Conservation (phyloP, 2,797 vertebrate genomes). For the Gouania willdenowi region DNA sequence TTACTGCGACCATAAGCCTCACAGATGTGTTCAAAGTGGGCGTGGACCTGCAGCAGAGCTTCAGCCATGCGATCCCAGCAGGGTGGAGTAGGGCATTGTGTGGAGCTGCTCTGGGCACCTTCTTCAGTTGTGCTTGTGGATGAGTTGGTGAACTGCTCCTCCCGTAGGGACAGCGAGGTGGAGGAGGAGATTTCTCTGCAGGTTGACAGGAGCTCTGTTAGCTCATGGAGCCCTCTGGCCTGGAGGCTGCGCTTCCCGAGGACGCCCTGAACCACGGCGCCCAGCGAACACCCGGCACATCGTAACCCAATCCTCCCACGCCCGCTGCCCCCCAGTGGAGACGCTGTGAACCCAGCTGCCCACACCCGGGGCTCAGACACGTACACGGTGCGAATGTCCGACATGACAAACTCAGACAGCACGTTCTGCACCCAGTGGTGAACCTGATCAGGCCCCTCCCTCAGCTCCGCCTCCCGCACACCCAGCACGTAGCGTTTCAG, state of each 20-base stretch:
- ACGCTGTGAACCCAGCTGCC: constrained; percentile 80
- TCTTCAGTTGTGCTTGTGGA: constrained; percentile 85
- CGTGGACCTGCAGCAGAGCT: constrained; percentile 91
- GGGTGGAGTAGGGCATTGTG: constrained; percentile 85
- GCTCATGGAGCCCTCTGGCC: constrained; percentile 92
- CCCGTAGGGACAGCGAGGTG: constrained; percentile 81
- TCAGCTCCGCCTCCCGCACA: constrained; percentile 86
- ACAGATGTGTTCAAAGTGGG: constrained; percentile 95
- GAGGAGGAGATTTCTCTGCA: constrained; percentile 90
- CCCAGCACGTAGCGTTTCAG: constrained; percentile 94
- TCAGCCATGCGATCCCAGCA: constrained; percentile 95
- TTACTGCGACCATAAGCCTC: constrained; percentile 95
- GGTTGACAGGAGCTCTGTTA: constrained; percentile 89
- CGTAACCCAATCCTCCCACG: constrained; percentile 89
- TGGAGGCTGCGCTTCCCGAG: constrained; percentile 93
- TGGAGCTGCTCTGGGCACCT: constrained; percentile 72
- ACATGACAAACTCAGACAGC: constrained; percentile 98
- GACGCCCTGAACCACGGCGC: constrained; percentile 91
- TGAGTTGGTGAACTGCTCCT: constrained; percentile 81
- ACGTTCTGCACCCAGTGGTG: constrained; percentile 99
- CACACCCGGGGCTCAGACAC: constrained; percentile 91
- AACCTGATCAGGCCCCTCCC: constrained; percentile 90
- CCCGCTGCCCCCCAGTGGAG: constrained; percentile 48
- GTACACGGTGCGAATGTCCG: constrained; percentile 93
- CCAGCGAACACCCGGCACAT: constrained; percentile 92